These are phyloP conservation scores for Lycocorax pyrrhopterus DNA, from an alignment of 2,113 vertebrate genomes.

Conservation along the genomic window DNA sequence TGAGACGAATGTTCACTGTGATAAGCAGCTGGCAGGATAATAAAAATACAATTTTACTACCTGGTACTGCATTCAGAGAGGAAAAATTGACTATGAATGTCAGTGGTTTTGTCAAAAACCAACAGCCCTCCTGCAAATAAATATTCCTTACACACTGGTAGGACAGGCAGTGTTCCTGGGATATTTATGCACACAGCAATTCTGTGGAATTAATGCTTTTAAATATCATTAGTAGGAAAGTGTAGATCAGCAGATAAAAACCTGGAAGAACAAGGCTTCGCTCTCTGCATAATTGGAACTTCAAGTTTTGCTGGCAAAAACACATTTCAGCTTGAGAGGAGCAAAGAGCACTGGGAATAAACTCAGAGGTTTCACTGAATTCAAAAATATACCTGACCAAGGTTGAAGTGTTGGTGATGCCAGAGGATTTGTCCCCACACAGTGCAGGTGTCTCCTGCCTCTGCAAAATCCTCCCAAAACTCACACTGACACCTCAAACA, in stretches of 20 bases:
- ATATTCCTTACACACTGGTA: background rate
- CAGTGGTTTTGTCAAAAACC: background rate
- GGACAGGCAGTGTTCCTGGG: background rate
- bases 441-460: background rate
- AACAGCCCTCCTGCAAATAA: background rate
- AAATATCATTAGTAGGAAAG: background rate
- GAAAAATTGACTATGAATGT: background rate
- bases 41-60: background rate
- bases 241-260: background rate
- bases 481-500: background rate
- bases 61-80: background rate
- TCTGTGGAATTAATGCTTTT: background rate
- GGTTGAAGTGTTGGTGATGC: rapidly evolving
- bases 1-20: background rate
- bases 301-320: background rate
- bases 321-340: background rate
- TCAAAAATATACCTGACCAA: background rate
- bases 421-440: background rate
- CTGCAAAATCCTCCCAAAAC: background rate
- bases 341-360: background rate
- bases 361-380: background rate
- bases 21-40: background rate
- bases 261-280: background rate
- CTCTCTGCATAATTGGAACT: background rate
- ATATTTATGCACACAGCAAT: background rate